Percentiles rank a stretch among this genome's conserved stretches.
These are phyloP conservation scores for Ganaspis brasiliensis DNA, from an alignment of 2,888 invertebrate genomes.

Conservation along the genomic window DNA sequence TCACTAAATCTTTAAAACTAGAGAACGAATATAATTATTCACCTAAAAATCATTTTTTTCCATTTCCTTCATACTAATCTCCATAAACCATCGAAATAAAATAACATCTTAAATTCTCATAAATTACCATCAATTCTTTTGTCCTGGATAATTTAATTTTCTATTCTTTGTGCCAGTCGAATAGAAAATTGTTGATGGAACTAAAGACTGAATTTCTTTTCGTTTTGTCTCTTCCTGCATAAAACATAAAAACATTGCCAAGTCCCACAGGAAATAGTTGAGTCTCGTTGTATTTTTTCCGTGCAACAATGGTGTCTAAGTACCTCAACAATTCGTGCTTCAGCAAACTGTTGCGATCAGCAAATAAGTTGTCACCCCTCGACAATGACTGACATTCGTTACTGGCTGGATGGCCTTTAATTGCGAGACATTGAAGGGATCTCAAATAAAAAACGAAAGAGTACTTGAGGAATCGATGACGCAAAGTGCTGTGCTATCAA, in stretches of 20 bases:
- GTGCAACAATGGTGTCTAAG: constrained; percentile 34
- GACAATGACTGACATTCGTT: constrained; percentile 10
- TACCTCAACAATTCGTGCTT: constrained; percentile 39
- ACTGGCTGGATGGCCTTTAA: constrained; percentile 20
- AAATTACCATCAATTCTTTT: too few relatives aligned
- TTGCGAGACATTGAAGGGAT: constrained; percentile 27
- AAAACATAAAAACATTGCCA: constrained; percentile 26
- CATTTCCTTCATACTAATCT: too few relatives aligned
- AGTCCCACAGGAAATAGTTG: constrained; percentile 37
- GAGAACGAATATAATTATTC: too few relatives aligned
- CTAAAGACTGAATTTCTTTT: constrained; percentile 33
- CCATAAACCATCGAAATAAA: too few relatives aligned
- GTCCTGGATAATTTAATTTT: constrained; percentile 1
- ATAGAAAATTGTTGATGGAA: constrained; percentile 10
- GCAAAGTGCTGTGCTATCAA: constrained; percentile 33
- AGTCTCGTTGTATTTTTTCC: constrained; percentile 3
- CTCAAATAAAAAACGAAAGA: constrained; percentile 14
- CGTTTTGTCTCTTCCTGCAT: constrained; percentile 1
- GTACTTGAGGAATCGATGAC: constrained; percentile 27
- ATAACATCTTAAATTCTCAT: too few relatives aligned
- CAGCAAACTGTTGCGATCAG: constrained; percentile 37
- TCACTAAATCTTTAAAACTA: too few relatives aligned
- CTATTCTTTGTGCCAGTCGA: not conserved
- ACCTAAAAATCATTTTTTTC: too few relatives aligned
- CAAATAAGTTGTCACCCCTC: constrained; percentile 23